Percentiles rank a stretch among this genome's conserved stretches.
These are phyloP conservation scores for Numida meleagris DNA, from an alignment of 2,113 vertebrate genomes.

Conservation along the genomic window DNA sequence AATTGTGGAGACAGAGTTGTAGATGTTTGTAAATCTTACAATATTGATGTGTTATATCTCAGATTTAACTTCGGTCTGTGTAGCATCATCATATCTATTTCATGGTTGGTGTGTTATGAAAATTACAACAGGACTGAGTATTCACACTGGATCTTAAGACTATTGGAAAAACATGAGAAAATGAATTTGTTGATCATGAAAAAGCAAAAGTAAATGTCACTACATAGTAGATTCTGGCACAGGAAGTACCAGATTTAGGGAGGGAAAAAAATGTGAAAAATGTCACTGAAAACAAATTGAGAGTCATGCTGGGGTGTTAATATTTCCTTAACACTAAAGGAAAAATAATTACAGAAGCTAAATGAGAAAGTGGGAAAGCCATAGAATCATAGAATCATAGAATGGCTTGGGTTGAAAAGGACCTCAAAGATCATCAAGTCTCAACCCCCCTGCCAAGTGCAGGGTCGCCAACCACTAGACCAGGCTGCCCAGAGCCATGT, in stretches of 20 bases:
- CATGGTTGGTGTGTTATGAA: background rate
- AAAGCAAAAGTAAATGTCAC: background rate
- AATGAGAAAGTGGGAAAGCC: background rate
- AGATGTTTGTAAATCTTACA: background rate
- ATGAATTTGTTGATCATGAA: background rate
- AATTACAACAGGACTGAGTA: background rate
- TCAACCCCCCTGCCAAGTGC: too few relatives aligned
- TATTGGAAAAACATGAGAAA: background rate
- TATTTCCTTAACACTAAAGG: background rate
- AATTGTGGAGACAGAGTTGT: background rate
- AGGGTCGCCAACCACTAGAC: too few relatives aligned
- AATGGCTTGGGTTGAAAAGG: too few relatives aligned
- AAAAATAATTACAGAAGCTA: background rate
- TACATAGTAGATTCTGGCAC: background rate
- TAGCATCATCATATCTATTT: background rate
- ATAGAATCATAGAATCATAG: too few relatives aligned
- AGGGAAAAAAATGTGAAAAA: background rate
- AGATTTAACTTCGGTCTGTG: background rate
- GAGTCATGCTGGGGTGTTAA: background rate
- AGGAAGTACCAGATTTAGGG: background rate
- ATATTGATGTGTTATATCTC: background rate
- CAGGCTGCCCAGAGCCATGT: too few relatives aligned
- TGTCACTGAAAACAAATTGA: background rate
- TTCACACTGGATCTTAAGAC: background rate
- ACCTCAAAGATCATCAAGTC: too few relatives aligned